phyloP scores from a whole-genome alignment of 1,140 invertebrate species.

The Aricia agestis region DNA sequence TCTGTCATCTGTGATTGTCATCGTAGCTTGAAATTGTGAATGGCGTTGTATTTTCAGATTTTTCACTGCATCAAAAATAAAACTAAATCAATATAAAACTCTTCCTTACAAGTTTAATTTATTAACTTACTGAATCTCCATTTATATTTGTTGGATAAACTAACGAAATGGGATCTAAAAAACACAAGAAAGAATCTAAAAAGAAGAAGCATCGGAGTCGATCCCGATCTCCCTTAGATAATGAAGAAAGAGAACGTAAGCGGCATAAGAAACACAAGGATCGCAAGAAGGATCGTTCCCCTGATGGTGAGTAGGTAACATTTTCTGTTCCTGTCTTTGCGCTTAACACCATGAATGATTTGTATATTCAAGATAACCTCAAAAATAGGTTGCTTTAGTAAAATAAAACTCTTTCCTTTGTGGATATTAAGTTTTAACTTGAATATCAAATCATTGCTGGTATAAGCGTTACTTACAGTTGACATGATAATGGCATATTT shows the following conservation, averaged over 20 bases:
- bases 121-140: neutral
- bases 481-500: slow-evolving; percentile 70
- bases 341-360: slow-evolving; percentile 43
- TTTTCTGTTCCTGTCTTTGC: slow-evolving; percentile 33
- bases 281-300: slow-evolving; percentile 64
- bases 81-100: neutral
- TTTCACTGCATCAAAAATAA: neutral
- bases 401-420: no score
- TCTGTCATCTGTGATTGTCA: no score
- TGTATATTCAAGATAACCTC: slow-evolving; percentile 21
- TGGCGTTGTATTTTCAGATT: slow-evolving; percentile 10
- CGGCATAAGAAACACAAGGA: slow-evolving; percentile 67
- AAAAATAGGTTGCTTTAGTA: neutral
- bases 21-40: neutral
- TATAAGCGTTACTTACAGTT: slow-evolving; percentile 42
- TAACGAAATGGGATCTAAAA: slow-evolving; percentile 61
- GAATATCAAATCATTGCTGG: slow-evolving; percentile 38
- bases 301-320: slow-evolving; percentile 64
- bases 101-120: neutral
- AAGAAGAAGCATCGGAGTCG: slow-evolving; percentile 70
- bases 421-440: neutral
- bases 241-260: slow-evolving; percentile 59
- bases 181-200: slow-evolving; percentile 70
- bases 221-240: slow-evolving; percentile 58
- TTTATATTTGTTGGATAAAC: neutral